Base-by-base conservation (phyloP, 2,888 invertebrate genomes). In the Hoplodrina ambigua region DNA sequence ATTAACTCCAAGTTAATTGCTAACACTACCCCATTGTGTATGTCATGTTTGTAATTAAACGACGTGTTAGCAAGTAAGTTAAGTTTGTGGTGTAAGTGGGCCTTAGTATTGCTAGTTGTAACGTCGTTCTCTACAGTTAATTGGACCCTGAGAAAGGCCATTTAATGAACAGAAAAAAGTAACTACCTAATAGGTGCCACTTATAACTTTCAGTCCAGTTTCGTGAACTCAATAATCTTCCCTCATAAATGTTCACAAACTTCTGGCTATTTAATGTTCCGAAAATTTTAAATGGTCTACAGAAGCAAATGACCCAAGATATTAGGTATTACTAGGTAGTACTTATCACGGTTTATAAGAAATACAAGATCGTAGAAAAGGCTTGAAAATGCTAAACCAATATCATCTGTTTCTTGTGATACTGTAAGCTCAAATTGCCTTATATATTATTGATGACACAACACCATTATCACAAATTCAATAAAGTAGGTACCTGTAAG, bases 201-300 rank as follows among this genome's bases (percentile, higher is more conserved):
- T 81, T 83, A 75, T 58, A 81, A 72, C 71, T 72, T 77, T 81
- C 20, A 72, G 74, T 61, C 72, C 65, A 67, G 62, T 73, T 80
- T 69, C 20, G 49, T 19, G 30, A 73, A 81, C 70, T 78, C 78
- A 66, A 78, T 83, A 72, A 71, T 83, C 69, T 58, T 54, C 53
- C 64, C 67, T 67, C 54, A 75, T 69, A 69, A 82, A 75, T 79
- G 72, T 74, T 76, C 66, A n/a, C 25, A 41, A 66, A 74, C 60
- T 80, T 82, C 63, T 60, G 53, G 52, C 62, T 65, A 71, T 69
- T 80, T 69, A 77, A 78, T 80, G 78, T 61, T 49, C 66, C 66
- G 64, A 49, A 44, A 80, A 75, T 75, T 64, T 64, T 20, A 61
- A 74, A 58, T n/a, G 55, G n/a, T n/a, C 71, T 67, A 62, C 44